phyloP scores from a whole-genome alignment of 2,888 invertebrate genomes.

The Brachypalpus laphriformis region DNA sequence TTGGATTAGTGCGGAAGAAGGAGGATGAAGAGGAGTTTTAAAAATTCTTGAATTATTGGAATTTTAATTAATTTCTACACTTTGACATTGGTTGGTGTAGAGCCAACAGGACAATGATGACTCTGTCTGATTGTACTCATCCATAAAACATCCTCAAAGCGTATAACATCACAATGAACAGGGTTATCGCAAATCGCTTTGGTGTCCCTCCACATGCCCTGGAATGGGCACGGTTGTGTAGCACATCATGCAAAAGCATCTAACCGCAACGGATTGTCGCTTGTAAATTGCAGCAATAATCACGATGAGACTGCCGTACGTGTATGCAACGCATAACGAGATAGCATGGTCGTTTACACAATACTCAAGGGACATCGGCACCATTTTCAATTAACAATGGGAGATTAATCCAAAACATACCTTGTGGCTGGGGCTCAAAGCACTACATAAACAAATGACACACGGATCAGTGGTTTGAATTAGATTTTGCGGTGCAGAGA shows the following conservation, averaged over 20 bases:
- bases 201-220: neutral
- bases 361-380: constrained; percentile 48
- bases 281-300: constrained; percentile 40
- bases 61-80: constrained; percentile 43
- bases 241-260: constrained; percentile 9
- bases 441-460: constrained; percentile 19
- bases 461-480: constrained; percentile 37
- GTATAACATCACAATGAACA: constrained; percentile 8
- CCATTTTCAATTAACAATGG: constrained; percentile 63
- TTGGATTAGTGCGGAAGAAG: neutral
- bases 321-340: constrained; percentile 47
- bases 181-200: constrained; percentile 25
- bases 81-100: neutral
- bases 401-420: constrained; percentile 22
- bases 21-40: neutral
- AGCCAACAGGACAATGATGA: neutral
- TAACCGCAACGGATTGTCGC: constrained; percentile 38
- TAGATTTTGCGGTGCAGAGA: constrained; percentile 20
- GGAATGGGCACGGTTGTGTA: constrained; percentile 1
- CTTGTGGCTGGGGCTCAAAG: constrained; percentile 1
- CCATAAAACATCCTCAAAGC: constrained; percentile 7
- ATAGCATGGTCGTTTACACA: constrained; percentile 62
- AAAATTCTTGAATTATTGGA: constrained; percentile 18
- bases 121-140: constrained; percentile 4
- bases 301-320: constrained; percentile 36